These are phyloP conservation scores for Sebastes itinus DNA, from an alignment of 2,797 vertebrate species.

Conservation along the genomic window DNA sequence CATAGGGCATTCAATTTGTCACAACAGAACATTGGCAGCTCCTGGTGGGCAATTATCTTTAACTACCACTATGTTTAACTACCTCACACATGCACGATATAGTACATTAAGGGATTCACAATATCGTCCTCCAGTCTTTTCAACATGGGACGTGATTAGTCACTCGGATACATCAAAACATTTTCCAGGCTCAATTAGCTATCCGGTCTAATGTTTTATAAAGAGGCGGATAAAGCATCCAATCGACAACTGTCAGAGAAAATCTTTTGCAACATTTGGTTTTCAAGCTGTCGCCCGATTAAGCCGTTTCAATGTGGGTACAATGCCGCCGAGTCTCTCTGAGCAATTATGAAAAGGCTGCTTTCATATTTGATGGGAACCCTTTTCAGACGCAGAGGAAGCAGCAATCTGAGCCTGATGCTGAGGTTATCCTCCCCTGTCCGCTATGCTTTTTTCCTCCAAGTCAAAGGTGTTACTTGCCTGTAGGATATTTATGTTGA, in stretches of 20 bases:
- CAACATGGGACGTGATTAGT: slow-evolving; percentile 15
- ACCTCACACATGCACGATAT: background rate
- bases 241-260: slow-evolving; percentile 27
- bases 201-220: slow-evolving; percentile 22
- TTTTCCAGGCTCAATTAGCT: slow-evolving; percentile 40
- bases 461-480: slow-evolving; percentile 35
- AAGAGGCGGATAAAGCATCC: slow-evolving; percentile 19
- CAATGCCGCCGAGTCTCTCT: slow-evolving; percentile 10
- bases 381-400: slow-evolving; percentile 34
- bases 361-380: slow-evolving; percentile 46
- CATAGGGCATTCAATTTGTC: slow-evolving; percentile 25
- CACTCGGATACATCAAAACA: slow-evolving; percentile 44
- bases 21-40: slow-evolving; percentile 27
- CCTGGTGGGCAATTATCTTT: slow-evolving; percentile 31
- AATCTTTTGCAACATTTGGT: slow-evolving; percentile 42
- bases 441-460: slow-evolving; percentile 5
- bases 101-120: background rate
- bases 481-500: slow-evolving; percentile 65
- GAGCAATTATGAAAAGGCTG: slow-evolving; percentile 45
- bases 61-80: slow-evolving; percentile 26
- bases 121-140: slow-evolving; percentile 3
- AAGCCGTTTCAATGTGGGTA: slow-evolving; percentile 33
- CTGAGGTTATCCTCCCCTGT: background rate
- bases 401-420: slow-evolving; percentile 6
- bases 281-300: slow-evolving; percentile 56